Conservation (phyloP, 2,888 invertebrate species). For the Dynastes grantii region DNA sequence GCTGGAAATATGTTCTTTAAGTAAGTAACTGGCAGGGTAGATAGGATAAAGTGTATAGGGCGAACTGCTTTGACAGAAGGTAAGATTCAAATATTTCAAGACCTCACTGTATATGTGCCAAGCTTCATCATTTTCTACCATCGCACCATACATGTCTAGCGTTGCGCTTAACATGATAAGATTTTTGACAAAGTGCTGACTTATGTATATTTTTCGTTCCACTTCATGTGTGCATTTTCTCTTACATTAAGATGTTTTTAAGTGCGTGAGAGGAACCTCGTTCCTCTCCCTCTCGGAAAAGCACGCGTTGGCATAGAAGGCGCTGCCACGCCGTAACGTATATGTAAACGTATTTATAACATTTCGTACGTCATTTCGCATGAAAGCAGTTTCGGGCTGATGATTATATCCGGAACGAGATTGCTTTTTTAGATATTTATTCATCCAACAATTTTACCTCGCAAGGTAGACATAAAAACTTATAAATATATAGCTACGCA, state of each 20-base stretch:
- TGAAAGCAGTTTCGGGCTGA: constrained; percentile 27
- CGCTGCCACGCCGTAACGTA: neutral
- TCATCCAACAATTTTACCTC: constrained; percentile 19
- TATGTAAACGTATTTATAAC: constrained; percentile 30
- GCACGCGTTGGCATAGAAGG: neutral
- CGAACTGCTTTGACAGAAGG: too few relatives aligned
- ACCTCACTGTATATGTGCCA: too few relatives aligned
- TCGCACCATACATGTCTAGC: constrained; percentile 51
- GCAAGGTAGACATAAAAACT: constrained; percentile 2
- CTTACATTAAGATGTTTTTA: constrained; percentile 42
- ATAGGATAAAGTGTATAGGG: too few relatives aligned
- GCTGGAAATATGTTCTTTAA: too few relatives aligned
- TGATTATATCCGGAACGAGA: constrained; percentile 38
- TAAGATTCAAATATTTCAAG: too few relatives aligned
- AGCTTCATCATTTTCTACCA: neutral
- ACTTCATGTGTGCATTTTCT: constrained; percentile 46
- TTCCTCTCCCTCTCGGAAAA: neutral
- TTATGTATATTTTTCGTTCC: constrained; percentile 48
- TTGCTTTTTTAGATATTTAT: constrained; percentile 36
- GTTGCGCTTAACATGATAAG: constrained; percentile 57
- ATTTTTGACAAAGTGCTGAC: constrained; percentile 56
- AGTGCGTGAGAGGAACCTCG: constrained; percentile 37
- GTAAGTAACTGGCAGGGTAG: too few relatives aligned
- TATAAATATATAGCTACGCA: neutral
- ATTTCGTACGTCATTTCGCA: constrained; percentile 28